Base-by-base conservation (phyloP, 1,140 invertebrate genomes). In the Zaprionus lachaisei region DNA sequence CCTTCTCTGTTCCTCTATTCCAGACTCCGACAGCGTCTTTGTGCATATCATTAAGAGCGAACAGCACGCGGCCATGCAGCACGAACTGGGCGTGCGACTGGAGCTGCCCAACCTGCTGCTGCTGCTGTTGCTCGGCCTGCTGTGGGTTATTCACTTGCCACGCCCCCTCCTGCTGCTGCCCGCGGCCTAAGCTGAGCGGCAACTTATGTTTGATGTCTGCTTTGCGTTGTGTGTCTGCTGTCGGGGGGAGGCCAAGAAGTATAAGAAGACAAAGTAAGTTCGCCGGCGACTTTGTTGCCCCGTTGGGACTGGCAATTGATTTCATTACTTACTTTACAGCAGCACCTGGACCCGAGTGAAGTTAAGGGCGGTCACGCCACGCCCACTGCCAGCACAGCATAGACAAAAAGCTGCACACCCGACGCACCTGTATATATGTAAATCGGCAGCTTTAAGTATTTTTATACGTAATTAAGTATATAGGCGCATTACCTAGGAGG, bases 31-130 rank as follows among this genome's bases (percentile, higher is more conserved):
- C 75, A 94, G 93, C 83, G 93, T 94, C 62, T 91, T 93, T 78
- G 94, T 94, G 70, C 94, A 94, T 90, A 94, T 94, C 85, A 92
- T 94, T 83, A 94, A 94, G 72, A 95, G 94, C 64, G 95, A 95
- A 91, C 94, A 95, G 93, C 95, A 94, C 63, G 95, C 95, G 64
- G 95, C 95, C 65, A 95, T 95, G 95, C 95, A 95, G 83, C 93
- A 95, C 91, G 83, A 93, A 55, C 58, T 85, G 68, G 92, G 87
- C 47, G 77, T 77, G 28, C 60, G 79, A 20, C 65, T 92, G 80
- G 72, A 79, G 55, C 69, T 83, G 68, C 92, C 90, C 57, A 72
- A 68, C 28, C 38, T 92, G 34, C 57, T 82, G 62, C 31, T 31
- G 41, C n/a, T 38, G 14, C 55, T 92, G 65, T 65, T 91, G 14